Conservation (phyloP, 2,888 invertebrate species). For the Parnassius glacialis region DNA sequence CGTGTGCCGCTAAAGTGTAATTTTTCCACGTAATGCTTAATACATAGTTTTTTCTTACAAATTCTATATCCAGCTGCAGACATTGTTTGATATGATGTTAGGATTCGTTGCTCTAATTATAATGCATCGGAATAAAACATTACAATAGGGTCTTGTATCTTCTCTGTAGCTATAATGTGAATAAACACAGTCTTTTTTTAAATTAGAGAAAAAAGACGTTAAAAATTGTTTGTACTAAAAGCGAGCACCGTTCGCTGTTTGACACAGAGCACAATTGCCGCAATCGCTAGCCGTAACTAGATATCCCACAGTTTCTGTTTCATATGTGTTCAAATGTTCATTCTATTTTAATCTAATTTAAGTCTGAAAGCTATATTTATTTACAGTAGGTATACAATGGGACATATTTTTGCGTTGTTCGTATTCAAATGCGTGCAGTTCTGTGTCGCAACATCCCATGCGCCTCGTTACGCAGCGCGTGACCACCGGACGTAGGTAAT, state of each 20-base stretch:
- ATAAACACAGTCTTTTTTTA: no score
- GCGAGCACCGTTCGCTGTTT: not conserved
- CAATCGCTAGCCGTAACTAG: not conserved
- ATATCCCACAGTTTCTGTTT: not conserved
- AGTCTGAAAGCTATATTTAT: not conserved
- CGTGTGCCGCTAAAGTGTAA: no score
- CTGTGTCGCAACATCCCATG: constrained; percentile 64
- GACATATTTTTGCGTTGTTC: constrained; percentile 25
- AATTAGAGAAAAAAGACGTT: no score
- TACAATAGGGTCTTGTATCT: no score
- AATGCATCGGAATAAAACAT: no score
- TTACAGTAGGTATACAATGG: constrained; percentile 26
- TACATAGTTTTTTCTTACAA: no score
- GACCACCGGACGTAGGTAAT: constrained; percentile 69
- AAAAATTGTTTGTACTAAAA: not conserved
- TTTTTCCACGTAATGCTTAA: no score
- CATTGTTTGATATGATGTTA: no score
- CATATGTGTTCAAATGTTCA: not conserved
- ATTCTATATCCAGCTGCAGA: no score
- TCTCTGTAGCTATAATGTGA: no score
- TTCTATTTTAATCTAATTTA: not conserved
- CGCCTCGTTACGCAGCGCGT: constrained; percentile 59
- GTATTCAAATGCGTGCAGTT: constrained; percentile 39
- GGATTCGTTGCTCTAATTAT: no score
- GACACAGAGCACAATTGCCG: not conserved